Conservation (phyloP, 1,140 invertebrate genomes). For the Sipha flava region DNA sequence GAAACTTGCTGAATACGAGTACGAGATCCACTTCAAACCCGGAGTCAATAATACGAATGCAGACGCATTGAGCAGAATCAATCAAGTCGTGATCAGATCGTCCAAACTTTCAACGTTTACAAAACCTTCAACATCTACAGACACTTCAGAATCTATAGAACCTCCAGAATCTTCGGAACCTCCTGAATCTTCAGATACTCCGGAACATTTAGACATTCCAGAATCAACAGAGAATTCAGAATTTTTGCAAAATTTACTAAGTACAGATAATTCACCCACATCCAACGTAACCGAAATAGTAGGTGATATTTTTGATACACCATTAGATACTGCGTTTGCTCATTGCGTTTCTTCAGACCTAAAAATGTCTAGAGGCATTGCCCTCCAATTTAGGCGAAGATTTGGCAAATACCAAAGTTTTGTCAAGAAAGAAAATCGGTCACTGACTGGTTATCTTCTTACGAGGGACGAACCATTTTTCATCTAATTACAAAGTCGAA, state of each 20-base stretch:
- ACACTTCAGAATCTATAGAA: neutral
- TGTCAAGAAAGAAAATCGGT: neutral
- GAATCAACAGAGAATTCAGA: neutral
- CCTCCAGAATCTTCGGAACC: neutral
- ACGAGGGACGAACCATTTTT: neutral
- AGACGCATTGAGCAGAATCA: slow-evolving; percentile 26
- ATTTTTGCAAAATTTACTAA: neutral
- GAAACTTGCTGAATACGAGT: slow-evolving; percentile 47
- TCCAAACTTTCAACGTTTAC: neutral
- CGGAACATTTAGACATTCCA: too few relatives aligned
- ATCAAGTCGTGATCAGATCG: neutral
- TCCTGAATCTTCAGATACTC: neutral
- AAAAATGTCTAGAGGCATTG: neutral
- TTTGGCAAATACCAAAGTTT: neutral
- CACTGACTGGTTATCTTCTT: neutral
- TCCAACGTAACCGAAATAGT: neutral
- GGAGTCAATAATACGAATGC: slow-evolving; percentile 42
- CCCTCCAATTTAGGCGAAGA: neutral
- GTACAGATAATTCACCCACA: neutral
- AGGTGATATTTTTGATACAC: neutral
- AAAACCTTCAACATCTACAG: neutral
- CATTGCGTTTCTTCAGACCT: neutral
- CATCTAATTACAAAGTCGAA: neutral
- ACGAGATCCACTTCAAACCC: slow-evolving; percentile 45
- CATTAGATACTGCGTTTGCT: neutral